Evolutionary conservation across 1,140 invertebrate genomes (phyloP).

Genomic region (Drosophila triauraria): DNA sequence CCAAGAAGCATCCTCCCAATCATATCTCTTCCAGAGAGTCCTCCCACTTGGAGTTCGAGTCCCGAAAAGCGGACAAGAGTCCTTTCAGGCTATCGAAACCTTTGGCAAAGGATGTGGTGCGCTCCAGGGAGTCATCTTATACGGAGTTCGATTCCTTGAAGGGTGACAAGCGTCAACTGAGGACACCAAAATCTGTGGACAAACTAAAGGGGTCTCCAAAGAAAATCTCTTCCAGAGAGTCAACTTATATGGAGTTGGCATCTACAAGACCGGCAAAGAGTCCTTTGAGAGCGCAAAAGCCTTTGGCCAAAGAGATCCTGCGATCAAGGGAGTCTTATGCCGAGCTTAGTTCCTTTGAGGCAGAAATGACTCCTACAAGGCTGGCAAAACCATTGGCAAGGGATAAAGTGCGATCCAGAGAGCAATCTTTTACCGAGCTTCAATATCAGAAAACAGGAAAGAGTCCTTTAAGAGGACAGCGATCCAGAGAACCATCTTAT

Average conservation of each 20-base stretch:
- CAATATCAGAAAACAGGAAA: not conserved
- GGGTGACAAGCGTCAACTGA: not conserved
- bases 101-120: not conserved
- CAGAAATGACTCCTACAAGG: not conserved
- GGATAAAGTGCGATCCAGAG: not conserved
- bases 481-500: not conserved
- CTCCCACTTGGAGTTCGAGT: constrained; percentile 16
- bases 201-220: not conserved
- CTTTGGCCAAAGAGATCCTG: not conserved
- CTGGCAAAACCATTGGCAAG: not conserved
- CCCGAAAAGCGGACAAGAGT: not conserved
- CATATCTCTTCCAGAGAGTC: constrained; percentile 24
- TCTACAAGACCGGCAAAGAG: not conserved
- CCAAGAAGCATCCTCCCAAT: constrained; percentile 7
- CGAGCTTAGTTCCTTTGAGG: not conserved
- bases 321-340: too few relatives aligned
- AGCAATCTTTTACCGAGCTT: constrained; percentile 1
- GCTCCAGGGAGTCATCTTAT: constrained; percentile 17
- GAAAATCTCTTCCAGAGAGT: constrained; percentile 10
- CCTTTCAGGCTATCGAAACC: not conserved
- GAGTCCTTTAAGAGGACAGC: not conserved
- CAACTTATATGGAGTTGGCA: not conserved
- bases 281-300: not conserved
- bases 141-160: constrained; percentile 12
- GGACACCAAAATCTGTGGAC: not conserved